These are phyloP conservation scores for Uropsilus gracilis DNA, from an alignment of 2,113 vertebrate species.

Conservation along the genomic window DNA sequence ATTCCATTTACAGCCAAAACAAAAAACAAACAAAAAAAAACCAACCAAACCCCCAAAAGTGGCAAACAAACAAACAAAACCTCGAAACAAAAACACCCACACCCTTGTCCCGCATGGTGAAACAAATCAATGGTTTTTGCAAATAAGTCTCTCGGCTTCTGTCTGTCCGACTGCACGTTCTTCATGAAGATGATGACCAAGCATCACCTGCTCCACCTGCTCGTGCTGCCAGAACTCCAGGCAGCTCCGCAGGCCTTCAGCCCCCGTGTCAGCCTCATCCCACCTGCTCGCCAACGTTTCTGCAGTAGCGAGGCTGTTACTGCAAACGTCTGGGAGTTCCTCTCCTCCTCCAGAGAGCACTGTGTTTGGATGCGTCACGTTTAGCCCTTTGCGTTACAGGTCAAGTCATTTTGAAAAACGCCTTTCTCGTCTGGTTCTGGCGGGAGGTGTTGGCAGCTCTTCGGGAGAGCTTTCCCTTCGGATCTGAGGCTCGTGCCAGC, in stretches of 20 bases:
- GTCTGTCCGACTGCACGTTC: slow-evolving; percentile 75
- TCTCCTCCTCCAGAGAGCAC: slow-evolving; percentile 79
- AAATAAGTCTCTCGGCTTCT: slow-evolving; percentile 69
- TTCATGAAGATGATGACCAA: slow-evolving; percentile 63
- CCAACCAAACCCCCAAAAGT: too few species aligned
- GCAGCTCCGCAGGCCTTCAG: slow-evolving; percentile 86
- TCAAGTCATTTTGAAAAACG: slow-evolving; percentile 77
- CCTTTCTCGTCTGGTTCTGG: slow-evolving; percentile 76
- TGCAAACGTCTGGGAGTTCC: slow-evolving; percentile 79
- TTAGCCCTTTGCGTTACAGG: slow-evolving; percentile 89
- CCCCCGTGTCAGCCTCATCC: slow-evolving; percentile 88
- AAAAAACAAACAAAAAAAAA: too few species aligned
- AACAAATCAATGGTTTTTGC: slow-evolving; percentile 82
- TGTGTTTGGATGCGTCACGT: slow-evolving; percentile 78
- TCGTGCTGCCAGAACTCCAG: slow-evolving; percentile 67
- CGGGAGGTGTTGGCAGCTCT: slow-evolving; percentile 81
- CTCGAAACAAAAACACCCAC: slow-evolving; percentile 73
- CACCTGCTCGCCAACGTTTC: slow-evolving; percentile 77
- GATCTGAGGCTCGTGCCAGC: slow-evolving; percentile 54
- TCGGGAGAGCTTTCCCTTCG: slow-evolving; percentile 51
- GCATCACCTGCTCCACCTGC: slow-evolving; percentile 44
- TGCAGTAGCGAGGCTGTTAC: slow-evolving; percentile 79
- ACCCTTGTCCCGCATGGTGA: slow-evolving; percentile 70
- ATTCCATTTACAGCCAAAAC: slow-evolving; percentile 81
- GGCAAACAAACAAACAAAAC: background rate